phyloP scores from a whole-genome alignment of 2,797 vertebrate species.

The Rhinichthys osculus region DNA sequence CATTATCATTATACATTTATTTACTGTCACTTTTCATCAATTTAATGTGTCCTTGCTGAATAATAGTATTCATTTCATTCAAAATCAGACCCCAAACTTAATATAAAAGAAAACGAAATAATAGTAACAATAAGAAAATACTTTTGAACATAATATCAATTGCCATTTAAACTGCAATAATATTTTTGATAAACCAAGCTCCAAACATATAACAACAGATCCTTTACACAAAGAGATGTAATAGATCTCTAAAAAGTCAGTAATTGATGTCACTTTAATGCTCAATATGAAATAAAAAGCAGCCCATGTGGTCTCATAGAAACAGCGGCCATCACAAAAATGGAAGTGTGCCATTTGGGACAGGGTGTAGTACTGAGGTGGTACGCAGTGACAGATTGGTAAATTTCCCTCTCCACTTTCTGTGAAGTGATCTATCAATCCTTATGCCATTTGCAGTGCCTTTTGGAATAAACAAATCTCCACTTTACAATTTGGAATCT shows the following conservation, averaged over 20 bases:
- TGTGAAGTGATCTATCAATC: slow-evolving; percentile 16
- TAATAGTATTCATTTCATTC: neutral
- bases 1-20: neutral
- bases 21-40: neutral
- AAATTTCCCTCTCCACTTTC: neutral
- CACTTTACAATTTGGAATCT: neutral
- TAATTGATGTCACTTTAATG: neutral
- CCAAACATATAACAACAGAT: neutral
- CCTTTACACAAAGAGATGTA: neutral
- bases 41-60: neutral
- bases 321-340: neutral
- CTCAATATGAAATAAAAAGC: neutral
- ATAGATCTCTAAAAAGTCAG: neutral
- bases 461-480: neutral
- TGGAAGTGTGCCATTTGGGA: slow-evolving; percentile 9
- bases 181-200: neutral
- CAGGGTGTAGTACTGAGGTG: neutral
- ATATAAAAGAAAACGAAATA: neutral
- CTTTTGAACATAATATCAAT: neutral
- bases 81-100: neutral
- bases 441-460: neutral
- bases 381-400: neutral
- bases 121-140: neutral
- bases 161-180: neutral
- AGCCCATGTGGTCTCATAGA: neutral